Percentiles rank a stretch among this genome's conserved stretches.
These are phyloP conservation scores for Thereuonema tuberculata DNA, from an alignment of 1,140 invertebrate species.

Conservation along the genomic window DNA sequence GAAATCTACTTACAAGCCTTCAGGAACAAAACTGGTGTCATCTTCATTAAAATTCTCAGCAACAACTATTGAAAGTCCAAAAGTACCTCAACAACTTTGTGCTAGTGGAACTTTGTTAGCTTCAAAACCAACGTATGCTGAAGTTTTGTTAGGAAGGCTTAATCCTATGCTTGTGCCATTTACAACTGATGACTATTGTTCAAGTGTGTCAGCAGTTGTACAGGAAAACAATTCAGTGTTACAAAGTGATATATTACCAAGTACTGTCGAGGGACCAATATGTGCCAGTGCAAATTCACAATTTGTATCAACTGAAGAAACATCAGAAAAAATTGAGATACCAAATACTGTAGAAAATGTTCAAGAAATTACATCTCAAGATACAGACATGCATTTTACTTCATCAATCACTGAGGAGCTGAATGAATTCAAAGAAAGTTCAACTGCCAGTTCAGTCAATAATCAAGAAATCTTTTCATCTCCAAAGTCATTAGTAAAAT, in stretches of 20 bases:
- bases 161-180: conserved; percentile 27
- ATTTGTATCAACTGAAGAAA: no score
- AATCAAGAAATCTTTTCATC: no score
- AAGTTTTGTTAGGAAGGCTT: conserved; percentile 38
- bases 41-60: background rate
- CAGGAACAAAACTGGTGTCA: background rate
- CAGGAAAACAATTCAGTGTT: background rate
- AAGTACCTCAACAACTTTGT: no score
- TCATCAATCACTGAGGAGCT: background rate
- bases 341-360: no score
- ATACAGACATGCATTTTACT: no score
- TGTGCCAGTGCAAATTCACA: no score
- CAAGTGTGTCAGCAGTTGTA: background rate
- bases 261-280: background rate
- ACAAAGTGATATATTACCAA: background rate
- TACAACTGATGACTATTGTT: no score
- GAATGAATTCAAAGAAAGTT: background rate
- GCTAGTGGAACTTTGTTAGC: no score
- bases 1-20: background rate
- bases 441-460: background rate
- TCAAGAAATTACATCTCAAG: no score
- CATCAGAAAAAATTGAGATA: no score
- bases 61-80: no score
- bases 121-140: conserved; percentile 39
- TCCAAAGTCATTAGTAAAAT: no score